phyloP scores from a whole-genome alignment of 2,888 invertebrate species.

The Catocala fraxini region DNA sequence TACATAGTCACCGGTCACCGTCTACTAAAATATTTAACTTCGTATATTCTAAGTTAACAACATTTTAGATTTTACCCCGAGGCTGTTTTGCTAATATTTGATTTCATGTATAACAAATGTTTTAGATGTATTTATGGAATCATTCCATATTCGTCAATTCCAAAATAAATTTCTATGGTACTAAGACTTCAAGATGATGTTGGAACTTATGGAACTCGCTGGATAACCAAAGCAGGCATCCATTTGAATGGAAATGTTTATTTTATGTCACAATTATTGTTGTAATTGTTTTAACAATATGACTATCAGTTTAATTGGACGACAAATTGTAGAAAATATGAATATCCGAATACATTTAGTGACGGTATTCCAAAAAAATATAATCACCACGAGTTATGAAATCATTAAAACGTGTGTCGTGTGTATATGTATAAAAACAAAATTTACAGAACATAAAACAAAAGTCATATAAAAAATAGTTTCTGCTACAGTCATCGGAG shows the following conservation, averaged over 20 bases:
- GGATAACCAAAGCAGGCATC: constrained; percentile 30
- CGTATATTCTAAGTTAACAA: constrained; percentile 71
- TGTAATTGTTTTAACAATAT: constrained; percentile 8
- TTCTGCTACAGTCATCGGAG: too few species aligned
- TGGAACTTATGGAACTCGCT: constrained; percentile 9
- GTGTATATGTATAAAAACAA: too few species aligned
- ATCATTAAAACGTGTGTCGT: too few species aligned
- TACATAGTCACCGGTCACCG: constrained; percentile 31
- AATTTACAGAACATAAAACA: neutral
- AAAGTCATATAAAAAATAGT: neutral
- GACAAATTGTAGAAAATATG: constrained; percentile 22
- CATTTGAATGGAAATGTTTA: constrained; percentile 5
- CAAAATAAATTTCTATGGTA: constrained; percentile 8
- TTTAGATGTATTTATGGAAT: constrained; percentile 13
- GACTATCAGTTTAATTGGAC: constrained; percentile 13
- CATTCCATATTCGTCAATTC: constrained; percentile 19
- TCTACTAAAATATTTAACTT: constrained; percentile 79
- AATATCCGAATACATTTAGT: neutral
- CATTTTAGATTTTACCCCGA: constrained; percentile 69
- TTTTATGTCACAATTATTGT: constrained; percentile 13
- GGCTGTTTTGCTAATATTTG: constrained; percentile 51
- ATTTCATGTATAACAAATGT: constrained; percentile 20
- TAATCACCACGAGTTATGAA: too few species aligned
- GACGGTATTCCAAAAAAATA: neutral
- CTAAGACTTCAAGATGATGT: constrained; percentile 1